Conservation (phyloP, 2,797 vertebrate species). For the Hoplostethus atlanticus region DNA sequence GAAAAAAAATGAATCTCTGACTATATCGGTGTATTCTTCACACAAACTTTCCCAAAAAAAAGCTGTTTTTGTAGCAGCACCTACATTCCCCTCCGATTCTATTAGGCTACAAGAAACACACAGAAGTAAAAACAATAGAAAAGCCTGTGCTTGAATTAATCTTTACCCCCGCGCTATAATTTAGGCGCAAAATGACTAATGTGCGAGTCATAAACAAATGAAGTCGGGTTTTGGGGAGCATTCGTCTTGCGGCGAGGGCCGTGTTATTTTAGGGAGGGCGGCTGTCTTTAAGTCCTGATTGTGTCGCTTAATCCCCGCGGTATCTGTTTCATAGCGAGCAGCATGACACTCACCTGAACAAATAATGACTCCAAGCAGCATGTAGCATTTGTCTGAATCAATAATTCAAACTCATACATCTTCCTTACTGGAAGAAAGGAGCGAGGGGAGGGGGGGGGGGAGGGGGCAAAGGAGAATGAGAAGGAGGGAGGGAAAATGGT, state of each 20-base stretch:
- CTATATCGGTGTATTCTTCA: slow-evolving; percentile 65
- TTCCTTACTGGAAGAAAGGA: slow-evolving; percentile 76
- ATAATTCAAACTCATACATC: slow-evolving; percentile 85
- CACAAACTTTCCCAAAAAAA: slow-evolving; percentile 58
- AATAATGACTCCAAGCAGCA: slow-evolving; percentile 83
- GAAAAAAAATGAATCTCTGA: slow-evolving; percentile 15
- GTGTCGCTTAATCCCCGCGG: slow-evolving; percentile 82
- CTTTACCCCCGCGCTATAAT: slow-evolving; percentile 75
- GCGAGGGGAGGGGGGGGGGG: slow-evolving; percentile 35
- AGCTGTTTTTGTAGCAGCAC: slow-evolving; percentile 50
- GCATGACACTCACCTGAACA: slow-evolving; percentile 85
- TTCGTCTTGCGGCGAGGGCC: slow-evolving; percentile 78
- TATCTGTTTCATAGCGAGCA: slow-evolving; percentile 81
- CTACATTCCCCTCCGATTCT: slow-evolving; percentile 68
- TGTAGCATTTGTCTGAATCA: slow-evolving; percentile 84
- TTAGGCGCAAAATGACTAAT: slow-evolving; percentile 81
- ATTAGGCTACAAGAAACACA: slow-evolving; percentile 67
- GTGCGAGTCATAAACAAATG: slow-evolving; percentile 83
- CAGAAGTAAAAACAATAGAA: slow-evolving; percentile 70
- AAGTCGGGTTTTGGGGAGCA: slow-evolving; percentile 78
- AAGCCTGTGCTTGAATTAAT: slow-evolving; percentile 75
- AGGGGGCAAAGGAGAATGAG: slow-evolving; percentile 32
- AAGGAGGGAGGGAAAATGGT: slow-evolving; percentile 22
- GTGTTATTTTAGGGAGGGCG: slow-evolving; percentile 82
- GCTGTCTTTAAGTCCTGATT: slow-evolving; percentile 84